Evolutionary conservation across 2,888 invertebrate genomes (phyloP).

Genomic region (Drosophila mayaguana): DNA sequence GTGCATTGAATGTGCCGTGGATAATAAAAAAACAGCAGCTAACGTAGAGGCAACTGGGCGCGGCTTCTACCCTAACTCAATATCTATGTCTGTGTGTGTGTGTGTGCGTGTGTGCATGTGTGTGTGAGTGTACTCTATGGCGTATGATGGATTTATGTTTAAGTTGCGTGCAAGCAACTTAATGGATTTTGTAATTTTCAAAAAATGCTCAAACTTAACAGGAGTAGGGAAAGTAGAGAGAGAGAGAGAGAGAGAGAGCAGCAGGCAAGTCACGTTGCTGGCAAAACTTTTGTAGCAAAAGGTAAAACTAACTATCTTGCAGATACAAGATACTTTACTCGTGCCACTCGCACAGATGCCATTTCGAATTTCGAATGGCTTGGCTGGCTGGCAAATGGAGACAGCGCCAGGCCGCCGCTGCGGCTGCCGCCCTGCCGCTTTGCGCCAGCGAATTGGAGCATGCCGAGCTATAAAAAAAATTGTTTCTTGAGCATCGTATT

Average conservation of each 20-base stretch:
- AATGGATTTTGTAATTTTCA: slow-evolving; percentile 81
- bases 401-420: slow-evolving; percentile 28
- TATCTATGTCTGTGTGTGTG: slow-evolving; percentile 23
- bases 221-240: slow-evolving; percentile 5
- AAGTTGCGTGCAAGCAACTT: slow-evolving; percentile 83
- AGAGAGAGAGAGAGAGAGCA: slow-evolving; percentile 3
- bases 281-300: slow-evolving; percentile 44
- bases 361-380: slow-evolving; percentile 25
- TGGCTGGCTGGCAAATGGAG: slow-evolving; percentile 35
- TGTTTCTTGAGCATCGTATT: slow-evolving; percentile 74
- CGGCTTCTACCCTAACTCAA: slow-evolving; percentile 48
- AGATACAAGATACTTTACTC: slow-evolving; percentile 39
- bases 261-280: slow-evolving; percentile 51
- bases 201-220: slow-evolving; percentile 66
- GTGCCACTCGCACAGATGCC: slow-evolving; percentile 36
- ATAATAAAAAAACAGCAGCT: slow-evolving; percentile 69
- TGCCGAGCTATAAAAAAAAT: slow-evolving; percentile 70
- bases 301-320: slow-evolving; percentile 47
- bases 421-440: slow-evolving; percentile 22
- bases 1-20: slow-evolving; percentile 78
- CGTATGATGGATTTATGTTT: slow-evolving; percentile 83
- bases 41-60: slow-evolving; percentile 45
- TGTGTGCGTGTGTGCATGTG: slow-evolving; percentile 13
- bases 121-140: slow-evolving; percentile 69
- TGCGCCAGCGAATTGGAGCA: slow-evolving; percentile 72